Evolutionary conservation across 1,140 invertebrate genomes (phyloP), one percentile per base, ranked within the genome.

Genomic region (Drosophila watanabei): DNA sequence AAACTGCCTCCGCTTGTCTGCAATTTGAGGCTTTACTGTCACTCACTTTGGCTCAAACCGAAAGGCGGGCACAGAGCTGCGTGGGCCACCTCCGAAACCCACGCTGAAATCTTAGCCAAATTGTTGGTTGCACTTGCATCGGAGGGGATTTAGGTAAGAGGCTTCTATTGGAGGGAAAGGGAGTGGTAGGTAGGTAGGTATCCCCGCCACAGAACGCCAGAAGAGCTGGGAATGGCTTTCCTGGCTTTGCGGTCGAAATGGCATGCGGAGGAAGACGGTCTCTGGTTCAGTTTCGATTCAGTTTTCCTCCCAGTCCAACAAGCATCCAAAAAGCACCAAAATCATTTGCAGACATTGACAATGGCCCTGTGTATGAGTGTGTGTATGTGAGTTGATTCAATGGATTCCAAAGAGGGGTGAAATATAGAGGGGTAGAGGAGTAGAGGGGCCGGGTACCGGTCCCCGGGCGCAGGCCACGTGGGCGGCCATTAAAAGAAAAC

Each of bases 11-110:
- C 63, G 68, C 64, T 75, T 88, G 80, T 84, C 84, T 62, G 69
- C 85, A 78, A 84, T 88, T 88, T 88, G 85, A 88, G 85, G 84
- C 80, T 83, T 80, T 71, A 81, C 80, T 89, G 84, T 88, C 84
- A 81, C 68, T 88, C 83, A 83, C 41, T 79, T 52, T 43, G 76
- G 49, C 75, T 56, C 37, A 35, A 30, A 49, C 37, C 35, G 43
- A 66, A 20, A 48, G 51, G 37, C 58, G 80, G 54, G 24, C 54
- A 48, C 64, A 57, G 24, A 52, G 66, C 60, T 70, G 80, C 85
- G 80, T 83, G 84, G 84, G 84, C 24, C 68, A n/a, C 20, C 52
- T 11, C 24, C 62, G 59, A 37, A 59, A 35, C 80, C 80, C 80
- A 87, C 84, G 77, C 80, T 57, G 64, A 83, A 83, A 88, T 84